These are phyloP conservation scores for Aotus griseimembra DNA, from an alignment of 2,797 vertebrate species.

Conservation along the genomic window DNA sequence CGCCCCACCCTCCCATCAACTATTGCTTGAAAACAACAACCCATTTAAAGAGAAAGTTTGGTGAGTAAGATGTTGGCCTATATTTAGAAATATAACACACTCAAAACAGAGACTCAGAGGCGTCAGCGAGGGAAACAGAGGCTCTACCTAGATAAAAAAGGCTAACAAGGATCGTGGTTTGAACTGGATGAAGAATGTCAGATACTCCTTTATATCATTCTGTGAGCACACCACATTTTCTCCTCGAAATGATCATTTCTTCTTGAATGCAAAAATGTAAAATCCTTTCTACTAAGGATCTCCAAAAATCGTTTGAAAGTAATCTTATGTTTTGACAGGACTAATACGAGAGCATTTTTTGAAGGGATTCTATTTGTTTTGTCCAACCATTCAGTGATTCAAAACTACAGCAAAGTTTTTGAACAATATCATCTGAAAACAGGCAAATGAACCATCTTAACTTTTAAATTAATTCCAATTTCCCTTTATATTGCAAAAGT, in stretches of 20 bases:
- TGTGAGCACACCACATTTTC: neutral
- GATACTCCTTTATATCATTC: neutral
- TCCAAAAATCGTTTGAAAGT: conserved; percentile 31
- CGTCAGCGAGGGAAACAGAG: neutral
- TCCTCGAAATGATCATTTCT: neutral
- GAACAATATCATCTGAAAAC: conserved; percentile 23
- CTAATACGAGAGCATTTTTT: conserved; percentile 48
- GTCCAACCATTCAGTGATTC: conserved; percentile 16
- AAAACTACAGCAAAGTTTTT: conserved; percentile 25
- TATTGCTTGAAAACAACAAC: neutral
- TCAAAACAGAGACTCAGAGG: neutral
- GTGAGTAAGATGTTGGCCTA: neutral
- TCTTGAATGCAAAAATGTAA: neutral
- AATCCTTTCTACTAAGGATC: neutral
- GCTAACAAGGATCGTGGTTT: neutral
- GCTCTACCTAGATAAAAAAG: neutral
- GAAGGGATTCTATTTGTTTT: conserved; percentile 45
- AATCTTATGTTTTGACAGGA: conserved; percentile 66
- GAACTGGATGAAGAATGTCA: neutral
- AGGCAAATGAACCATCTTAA: neutral
- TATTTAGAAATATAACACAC: neutral
- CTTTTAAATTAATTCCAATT: neutral
- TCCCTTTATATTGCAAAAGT: conserved; percentile 7
- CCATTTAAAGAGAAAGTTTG: neutral
- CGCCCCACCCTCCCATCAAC: neutral